These are phyloP conservation scores for Menidia menidia DNA, from an alignment of 2,797 vertebrate genomes.

Conservation along the genomic window DNA sequence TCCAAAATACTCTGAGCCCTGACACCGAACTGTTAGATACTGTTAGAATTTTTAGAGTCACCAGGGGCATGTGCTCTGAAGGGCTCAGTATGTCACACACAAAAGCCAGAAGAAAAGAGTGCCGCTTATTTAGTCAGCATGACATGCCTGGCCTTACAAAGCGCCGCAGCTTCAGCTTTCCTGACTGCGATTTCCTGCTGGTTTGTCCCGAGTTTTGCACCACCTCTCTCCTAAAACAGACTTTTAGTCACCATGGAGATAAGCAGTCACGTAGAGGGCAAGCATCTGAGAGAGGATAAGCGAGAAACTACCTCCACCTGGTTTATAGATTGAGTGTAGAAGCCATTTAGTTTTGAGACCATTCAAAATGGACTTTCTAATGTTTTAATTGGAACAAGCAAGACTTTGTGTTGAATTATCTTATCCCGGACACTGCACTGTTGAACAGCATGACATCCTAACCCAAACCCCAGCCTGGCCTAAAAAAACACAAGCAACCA, in stretches of 20 bases:
- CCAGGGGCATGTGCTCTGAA: neutral
- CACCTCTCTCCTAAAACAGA: slow-evolving; percentile 33
- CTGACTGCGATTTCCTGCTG: slow-evolving; percentile 16
- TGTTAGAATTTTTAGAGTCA: neutral
- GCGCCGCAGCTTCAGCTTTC: slow-evolving; percentile 1
- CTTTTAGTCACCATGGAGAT: slow-evolving; percentile 67
- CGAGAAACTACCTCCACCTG: neutral
- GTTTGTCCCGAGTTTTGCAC: slow-evolving; percentile 30
- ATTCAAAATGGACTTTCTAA: slow-evolving; percentile 5
- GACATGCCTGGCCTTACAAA: neutral
- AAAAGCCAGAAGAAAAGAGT: neutral
- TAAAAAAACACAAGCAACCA: neutral
- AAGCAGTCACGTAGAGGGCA: slow-evolving; percentile 30
- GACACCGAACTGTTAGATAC: neutral
- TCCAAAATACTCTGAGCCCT: neutral
- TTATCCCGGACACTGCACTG: too few relatives aligned
- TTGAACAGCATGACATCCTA: neutral
- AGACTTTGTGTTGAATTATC: neutral
- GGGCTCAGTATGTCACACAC: neutral
- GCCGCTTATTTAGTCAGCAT: slow-evolving; percentile 3
- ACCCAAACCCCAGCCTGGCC: neutral
- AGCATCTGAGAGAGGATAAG: slow-evolving; percentile 6
- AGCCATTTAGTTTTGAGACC: neutral
- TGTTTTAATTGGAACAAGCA: neutral
- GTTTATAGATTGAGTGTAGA: slow-evolving; percentile 6